A percentile compares a stretch with the other conserved stretches of the same genome.
Evolutionary conservation across 2,797 vertebrate genomes (phyloP).

Genomic region (Paramormyrops hopkinsi): DNA sequence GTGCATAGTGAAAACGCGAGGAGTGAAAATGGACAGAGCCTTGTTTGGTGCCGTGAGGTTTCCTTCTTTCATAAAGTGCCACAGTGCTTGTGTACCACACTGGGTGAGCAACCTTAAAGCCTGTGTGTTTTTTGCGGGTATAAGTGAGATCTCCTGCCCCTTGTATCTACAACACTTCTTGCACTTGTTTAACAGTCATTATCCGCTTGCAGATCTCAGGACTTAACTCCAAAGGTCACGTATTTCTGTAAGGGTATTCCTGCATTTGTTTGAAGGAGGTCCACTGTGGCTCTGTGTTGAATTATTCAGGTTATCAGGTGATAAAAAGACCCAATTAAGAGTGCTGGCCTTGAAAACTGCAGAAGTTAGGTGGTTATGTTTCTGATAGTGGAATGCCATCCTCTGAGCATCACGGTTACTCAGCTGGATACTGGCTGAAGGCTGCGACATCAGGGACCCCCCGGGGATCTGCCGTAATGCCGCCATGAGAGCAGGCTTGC

Average conservation of each 20-base stretch:
- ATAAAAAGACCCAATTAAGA: neutral
- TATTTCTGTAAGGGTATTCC: neutral
- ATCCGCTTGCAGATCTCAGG: neutral
- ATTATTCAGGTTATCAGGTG: neutral
- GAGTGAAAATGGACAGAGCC: neutral
- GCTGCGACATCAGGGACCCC: neutral
- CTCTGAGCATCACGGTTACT: neutral
- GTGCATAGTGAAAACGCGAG: neutral
- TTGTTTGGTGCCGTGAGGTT: neutral
- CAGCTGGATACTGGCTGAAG: neutral
- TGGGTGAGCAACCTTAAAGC: neutral
- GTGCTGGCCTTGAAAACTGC: neutral
- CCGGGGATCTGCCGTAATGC: neutral
- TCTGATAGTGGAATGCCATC: neutral
- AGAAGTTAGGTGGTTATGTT: neutral
- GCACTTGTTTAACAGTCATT: neutral
- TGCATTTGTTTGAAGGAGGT: conserved; percentile 2
- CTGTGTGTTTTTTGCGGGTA: neutral
- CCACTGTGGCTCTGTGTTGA: neutral
- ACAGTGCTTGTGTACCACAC: neutral
- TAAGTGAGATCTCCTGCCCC: neutral
- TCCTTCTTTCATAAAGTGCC: neutral
- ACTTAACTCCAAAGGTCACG: neutral
- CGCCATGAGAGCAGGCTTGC: neutral
- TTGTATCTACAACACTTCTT: neutral